phyloP scores from a whole-genome alignment of 2,113 vertebrate genomes.

The Suncus etruscus region DNA sequence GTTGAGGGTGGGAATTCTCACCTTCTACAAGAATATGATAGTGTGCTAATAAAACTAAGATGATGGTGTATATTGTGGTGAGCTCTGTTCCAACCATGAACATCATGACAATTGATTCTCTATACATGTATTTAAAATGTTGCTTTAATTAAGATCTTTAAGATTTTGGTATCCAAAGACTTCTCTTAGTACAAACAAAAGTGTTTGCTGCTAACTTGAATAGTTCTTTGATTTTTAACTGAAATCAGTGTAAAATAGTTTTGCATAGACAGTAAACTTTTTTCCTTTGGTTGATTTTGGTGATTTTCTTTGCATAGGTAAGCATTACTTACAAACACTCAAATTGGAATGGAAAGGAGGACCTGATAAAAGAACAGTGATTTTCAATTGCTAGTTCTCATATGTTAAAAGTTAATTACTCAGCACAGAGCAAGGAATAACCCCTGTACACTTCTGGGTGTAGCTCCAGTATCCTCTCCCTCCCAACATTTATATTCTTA shows the following conservation, averaged over 20 bases:
- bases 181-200: conserved; percentile 8
- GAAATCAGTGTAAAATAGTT: not conserved
- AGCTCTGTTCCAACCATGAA: not conserved
- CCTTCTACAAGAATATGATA: conserved; percentile 1
- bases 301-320: not conserved
- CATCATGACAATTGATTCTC: conserved; percentile 21
- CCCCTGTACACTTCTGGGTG: too few species aligned
- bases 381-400: too few species aligned
- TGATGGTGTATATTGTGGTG: not conserved
- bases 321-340: not conserved
- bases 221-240: not conserved
- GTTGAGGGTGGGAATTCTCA: not conserved
- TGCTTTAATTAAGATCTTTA: conserved; percentile 51
- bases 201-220: not conserved
- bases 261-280: not conserved
- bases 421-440: too few species aligned
- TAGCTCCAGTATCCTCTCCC: too few species aligned
- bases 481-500: too few species aligned
- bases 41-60: conserved; percentile 45
- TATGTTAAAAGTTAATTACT: too few species aligned
- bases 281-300: conserved; percentile 48
- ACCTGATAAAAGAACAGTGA: not conserved
- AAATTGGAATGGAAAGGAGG: not conserved
- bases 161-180: conserved; percentile 49
- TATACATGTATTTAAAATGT: conserved; percentile 42